These are phyloP conservation scores for Cantharis rustica DNA, from an alignment of 2,888 invertebrate genomes.

Conservation along the genomic window DNA sequence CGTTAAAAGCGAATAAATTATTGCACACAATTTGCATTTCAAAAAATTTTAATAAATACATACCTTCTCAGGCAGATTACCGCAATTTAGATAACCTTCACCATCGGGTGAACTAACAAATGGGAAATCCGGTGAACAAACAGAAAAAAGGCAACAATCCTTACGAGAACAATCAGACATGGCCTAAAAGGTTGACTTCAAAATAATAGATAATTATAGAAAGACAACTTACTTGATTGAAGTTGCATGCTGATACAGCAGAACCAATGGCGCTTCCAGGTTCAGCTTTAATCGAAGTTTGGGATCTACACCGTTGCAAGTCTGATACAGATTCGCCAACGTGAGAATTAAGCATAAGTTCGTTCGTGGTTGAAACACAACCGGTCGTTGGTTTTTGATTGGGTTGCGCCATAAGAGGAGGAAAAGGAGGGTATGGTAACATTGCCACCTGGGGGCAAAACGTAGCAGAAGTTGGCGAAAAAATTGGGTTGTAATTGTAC, in stretches of 20 bases:
- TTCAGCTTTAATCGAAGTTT: conserved; percentile 62
- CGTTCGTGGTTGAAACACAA: conserved; percentile 10
- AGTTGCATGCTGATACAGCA: conserved; percentile 54
- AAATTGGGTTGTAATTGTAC: conserved; percentile 62
- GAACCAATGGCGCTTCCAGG: conserved; percentile 59
- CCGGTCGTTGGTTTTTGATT: not conserved
- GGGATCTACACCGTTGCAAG: conserved; percentile 57
- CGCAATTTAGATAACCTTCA: conserved; percentile 48
- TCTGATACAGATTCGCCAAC: conserved; percentile 36
- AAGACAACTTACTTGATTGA: conserved; percentile 49
- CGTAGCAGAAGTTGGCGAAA: conserved; percentile 59
- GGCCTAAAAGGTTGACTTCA: conserved; percentile 50
- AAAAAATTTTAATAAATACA: conserved; percentile 4
- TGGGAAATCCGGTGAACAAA: conserved; percentile 57
- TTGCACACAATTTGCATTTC: not conserved
- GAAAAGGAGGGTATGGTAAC: conserved; percentile 41
- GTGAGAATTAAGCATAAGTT: conserved; percentile 40
- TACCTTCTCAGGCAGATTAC: conserved; percentile 47
- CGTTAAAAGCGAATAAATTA: too few species aligned
- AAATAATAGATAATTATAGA: not conserved
- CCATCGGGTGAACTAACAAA: conserved; percentile 53
- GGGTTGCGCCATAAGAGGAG: conserved; percentile 34
- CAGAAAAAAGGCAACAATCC: conserved; percentile 56
- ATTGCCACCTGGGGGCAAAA: conserved; percentile 65
- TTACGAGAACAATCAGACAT: conserved; percentile 65